Evolutionary conservation across 2,113 vertebrate species (phyloP).

Genomic region (Sprattus sprattus): DNA sequence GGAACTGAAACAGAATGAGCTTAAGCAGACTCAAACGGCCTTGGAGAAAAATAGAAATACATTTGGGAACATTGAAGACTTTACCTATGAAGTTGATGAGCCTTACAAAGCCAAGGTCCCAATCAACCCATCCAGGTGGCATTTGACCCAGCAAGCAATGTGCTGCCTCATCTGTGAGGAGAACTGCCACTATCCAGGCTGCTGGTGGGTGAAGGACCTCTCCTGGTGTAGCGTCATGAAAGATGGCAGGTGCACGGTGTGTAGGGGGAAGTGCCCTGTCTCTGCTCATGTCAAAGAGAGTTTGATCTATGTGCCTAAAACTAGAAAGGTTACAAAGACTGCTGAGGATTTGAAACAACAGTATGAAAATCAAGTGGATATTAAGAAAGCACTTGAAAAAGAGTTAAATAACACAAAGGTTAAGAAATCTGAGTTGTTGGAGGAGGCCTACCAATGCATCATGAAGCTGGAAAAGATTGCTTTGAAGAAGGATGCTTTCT

Average conservation of each 20-base stretch:
- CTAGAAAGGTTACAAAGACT: too few relatives aligned
- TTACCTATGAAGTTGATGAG: background rate
- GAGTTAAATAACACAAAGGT: background rate
- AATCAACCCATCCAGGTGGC: background rate
- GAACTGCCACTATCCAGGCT: background rate
- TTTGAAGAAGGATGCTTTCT: too few relatives aligned
- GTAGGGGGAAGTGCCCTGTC: background rate
- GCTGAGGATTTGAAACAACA: too few relatives aligned
- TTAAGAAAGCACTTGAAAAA: too few relatives aligned
- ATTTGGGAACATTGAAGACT: background rate
- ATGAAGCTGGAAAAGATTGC: background rate
- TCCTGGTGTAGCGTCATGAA: background rate
- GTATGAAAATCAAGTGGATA: background rate
- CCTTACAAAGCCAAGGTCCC: background rate
- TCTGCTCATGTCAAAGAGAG: background rate
- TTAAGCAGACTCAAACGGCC: conserved; percentile 4
- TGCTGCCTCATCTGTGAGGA: background rate
- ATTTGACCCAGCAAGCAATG: background rate
- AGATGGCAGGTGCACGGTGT: background rate
- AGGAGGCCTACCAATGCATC: background rate
- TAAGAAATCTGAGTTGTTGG: background rate
- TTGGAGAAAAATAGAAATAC: conserved; percentile 14
- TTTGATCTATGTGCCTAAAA: background rate
- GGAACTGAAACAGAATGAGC: conserved; percentile 5
- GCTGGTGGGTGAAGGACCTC: conserved; percentile 6